phyloP scores from a whole-genome alignment of 2,797 vertebrate genomes.

The Manis crassicaudata region DNA sequence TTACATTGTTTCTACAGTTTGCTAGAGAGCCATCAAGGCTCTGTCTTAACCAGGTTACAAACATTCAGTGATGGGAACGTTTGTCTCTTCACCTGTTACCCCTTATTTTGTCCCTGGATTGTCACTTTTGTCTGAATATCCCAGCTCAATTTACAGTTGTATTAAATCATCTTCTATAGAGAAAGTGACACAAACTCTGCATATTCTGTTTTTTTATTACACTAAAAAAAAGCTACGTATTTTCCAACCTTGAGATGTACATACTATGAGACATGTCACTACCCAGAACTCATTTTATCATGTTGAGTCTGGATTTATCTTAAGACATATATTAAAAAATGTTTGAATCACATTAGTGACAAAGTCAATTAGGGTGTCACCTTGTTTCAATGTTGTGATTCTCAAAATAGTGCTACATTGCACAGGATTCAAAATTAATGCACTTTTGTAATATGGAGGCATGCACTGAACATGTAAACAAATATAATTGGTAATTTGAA shows the following conservation, averaged over 20 bases:
- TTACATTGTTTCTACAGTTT: constrained; percentile 83
- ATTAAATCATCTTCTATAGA: constrained; percentile 71
- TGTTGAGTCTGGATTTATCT: constrained; percentile 60
- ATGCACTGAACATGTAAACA: constrained; percentile 65
- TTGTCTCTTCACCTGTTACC: constrained; percentile 66
- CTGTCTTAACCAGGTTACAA: constrained; percentile 80
- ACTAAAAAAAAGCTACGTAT: constrained; percentile 82
- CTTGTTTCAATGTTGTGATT: constrained; percentile 57
- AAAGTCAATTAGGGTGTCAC: constrained; percentile 45
- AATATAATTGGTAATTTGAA: constrained; percentile 71
- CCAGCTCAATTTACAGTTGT: constrained; percentile 73
- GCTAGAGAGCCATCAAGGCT: constrained; percentile 82
- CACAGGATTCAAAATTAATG: constrained; percentile 82
- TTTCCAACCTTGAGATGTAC: constrained; percentile 84
- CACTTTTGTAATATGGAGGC: constrained; percentile 80
- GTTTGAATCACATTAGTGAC: constrained; percentile 46
- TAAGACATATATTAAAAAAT: constrained; percentile 60
- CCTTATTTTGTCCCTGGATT: constrained; percentile 74
- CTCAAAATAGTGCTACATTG: constrained; percentile 75
- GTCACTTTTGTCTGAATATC: constrained; percentile 80
- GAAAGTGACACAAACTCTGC: constrained; percentile 72
- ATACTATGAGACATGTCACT: constrained; percentile 76
- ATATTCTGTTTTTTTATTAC: constrained; percentile 78
- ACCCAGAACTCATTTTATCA: constrained; percentile 70
- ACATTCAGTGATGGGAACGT: constrained; percentile 70